Evolutionary conservation across 1,140 invertebrate species (phyloP).

Genomic region (Drosophila nannoptera): DNA sequence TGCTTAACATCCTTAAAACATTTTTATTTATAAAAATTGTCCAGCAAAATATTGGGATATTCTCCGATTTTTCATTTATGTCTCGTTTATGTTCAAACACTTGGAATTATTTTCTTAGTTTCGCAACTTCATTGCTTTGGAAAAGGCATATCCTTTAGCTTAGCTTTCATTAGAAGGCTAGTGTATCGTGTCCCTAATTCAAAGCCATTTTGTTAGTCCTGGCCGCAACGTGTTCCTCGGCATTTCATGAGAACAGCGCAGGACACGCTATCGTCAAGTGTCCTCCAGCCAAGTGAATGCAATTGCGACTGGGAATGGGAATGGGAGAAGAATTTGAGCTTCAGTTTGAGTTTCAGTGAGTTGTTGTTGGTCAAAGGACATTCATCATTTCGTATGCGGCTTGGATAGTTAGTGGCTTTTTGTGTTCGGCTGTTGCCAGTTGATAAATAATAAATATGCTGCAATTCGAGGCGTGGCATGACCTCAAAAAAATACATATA

Average conservation of each 20-base stretch:
- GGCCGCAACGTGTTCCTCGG: background rate
- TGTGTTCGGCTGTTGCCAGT: conserved; percentile 23
- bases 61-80: too few species aligned
- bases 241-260: conserved; percentile 4
- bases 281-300: background rate
- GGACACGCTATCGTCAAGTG: conserved; percentile 4
- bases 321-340: background rate
- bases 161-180: background rate
- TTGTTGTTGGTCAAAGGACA: conserved; percentile 12
- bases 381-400: conserved; percentile 51
- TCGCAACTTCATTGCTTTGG: too few species aligned
- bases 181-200: background rate
- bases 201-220: background rate
- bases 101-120: too few species aligned
- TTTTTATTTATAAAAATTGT: too few species aligned
- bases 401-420: conserved; percentile 21
- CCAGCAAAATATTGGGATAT: too few species aligned
- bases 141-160: too few species aligned
- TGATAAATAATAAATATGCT: conserved; percentile 25
- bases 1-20: too few species aligned
- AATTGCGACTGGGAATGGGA: background rate
- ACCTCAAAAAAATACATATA: conserved; percentile 7
- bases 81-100: too few species aligned
- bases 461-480: background rate
- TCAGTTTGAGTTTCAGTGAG: conserved; percentile 8